A percentile compares a stretch with the other conserved stretches of the same genome.
Evolutionary conservation across 2,113 vertebrate genomes (phyloP).

Genomic region (Opisthocomus hoazin): DNA sequence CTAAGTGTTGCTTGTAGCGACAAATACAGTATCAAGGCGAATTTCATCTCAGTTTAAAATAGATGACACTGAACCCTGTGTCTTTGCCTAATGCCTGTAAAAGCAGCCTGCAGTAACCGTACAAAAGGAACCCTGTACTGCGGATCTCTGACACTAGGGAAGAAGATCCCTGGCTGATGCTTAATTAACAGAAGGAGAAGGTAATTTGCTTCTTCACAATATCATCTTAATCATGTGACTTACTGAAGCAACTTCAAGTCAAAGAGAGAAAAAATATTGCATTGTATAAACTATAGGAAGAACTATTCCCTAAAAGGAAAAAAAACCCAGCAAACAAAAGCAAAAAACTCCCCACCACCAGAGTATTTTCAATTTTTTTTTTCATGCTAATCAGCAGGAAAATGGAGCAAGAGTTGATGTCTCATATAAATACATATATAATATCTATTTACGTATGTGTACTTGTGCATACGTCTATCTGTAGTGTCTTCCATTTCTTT

Average conservation of each 20-base stretch:
- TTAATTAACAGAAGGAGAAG: not conserved
- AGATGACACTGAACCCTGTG: not conserved
- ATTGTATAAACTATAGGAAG: not conserved
- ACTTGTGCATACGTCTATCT: not conserved
- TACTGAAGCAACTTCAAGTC: not conserved
- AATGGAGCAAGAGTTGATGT: not conserved
- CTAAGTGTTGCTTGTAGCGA: not conserved
- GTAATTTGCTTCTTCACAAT: not conserved
- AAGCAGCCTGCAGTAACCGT: not conserved
- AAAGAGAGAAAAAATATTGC: not conserved
- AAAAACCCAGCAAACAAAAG: no score
- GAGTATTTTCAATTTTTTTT: not conserved
- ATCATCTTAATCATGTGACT: not conserved
- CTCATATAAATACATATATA: not conserved
- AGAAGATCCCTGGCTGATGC: not conserved
- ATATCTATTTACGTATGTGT: not conserved
- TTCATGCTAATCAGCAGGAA: not conserved
- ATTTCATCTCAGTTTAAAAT: not conserved
- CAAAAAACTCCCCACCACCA: fast-evolving
- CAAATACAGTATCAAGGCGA: not conserved
- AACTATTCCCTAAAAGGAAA: not conserved
- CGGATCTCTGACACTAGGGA: not conserved
- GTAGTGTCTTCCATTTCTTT: not conserved
- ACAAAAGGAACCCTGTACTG: not conserved
- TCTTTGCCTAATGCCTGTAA: not conserved